A percentile compares a stretch with the other conserved stretches of the same genome.
phyloP scores from a whole-genome alignment of 2,888 invertebrate genomes.

The Spicauda simplicius region DNA sequence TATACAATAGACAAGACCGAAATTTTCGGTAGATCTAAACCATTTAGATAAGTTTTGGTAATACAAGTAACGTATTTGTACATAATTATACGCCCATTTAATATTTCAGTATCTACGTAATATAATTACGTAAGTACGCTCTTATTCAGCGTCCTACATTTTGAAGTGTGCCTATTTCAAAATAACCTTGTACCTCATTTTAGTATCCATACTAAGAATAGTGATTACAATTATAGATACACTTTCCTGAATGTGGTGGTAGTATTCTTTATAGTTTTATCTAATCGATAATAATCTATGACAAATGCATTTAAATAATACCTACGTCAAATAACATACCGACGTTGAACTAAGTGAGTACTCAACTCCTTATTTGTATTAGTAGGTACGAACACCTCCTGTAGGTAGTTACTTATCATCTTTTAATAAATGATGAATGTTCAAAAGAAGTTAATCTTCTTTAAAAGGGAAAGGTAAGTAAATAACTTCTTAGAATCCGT shows the following conservation, averaged over 20 bases:
- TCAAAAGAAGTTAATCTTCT: too few species aligned
- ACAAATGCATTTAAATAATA: neutral
- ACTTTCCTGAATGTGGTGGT: neutral
- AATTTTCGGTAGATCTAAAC: too few species aligned
- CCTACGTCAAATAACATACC: neutral
- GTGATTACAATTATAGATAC: neutral
- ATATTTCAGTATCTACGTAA: neutral
- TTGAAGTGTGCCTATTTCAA: neutral
- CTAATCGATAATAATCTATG: neutral
- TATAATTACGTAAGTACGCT: neutral
- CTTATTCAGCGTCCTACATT: neutral
- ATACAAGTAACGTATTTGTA: too few species aligned
- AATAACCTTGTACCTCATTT: neutral
- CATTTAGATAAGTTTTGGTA: too few species aligned
- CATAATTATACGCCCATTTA: neutral
- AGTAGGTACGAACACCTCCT: too few species aligned
- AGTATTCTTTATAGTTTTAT: neutral
- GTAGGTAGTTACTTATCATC: too few species aligned
- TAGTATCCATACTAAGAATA: neutral
- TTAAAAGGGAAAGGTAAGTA: too few species aligned
- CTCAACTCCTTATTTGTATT: too few species aligned
- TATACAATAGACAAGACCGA: too few species aligned
- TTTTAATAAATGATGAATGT: too few species aligned
- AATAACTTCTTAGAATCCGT: too few species aligned
- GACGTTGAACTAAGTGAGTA: neutral